phyloP scores from a whole-genome alignment of 92 coral and sea anemone species.

The Phenganax subtilis region DNA sequence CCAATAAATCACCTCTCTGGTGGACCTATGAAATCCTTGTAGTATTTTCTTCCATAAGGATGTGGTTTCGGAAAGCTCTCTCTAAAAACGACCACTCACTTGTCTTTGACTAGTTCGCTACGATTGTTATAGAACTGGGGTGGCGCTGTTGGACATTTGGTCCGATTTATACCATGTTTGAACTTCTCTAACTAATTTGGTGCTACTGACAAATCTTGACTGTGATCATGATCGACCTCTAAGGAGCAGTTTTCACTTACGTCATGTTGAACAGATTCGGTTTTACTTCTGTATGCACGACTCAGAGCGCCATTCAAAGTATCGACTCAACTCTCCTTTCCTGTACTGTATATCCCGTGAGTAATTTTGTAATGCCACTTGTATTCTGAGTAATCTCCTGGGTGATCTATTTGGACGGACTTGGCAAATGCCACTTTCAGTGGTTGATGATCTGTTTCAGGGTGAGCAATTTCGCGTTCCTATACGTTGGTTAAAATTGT shows the following conservation, averaged over 20 bases:
- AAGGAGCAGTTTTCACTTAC: conserved; percentile 9
- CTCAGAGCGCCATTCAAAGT: conserved; percentile 36
- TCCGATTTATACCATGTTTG: conserved; percentile 1
- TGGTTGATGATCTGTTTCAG: conserved; percentile 47
- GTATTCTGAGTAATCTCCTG: conserved; percentile 47
- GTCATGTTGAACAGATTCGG: conserved; percentile 42
- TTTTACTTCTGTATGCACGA: conserved; percentile 40
- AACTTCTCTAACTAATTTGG: conserved; percentile 29
- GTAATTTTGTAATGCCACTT: conserved; percentile 43
- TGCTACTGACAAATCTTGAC: neutral
- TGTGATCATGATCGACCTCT: conserved; percentile 30
- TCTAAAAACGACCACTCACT: conserved; percentile 29
- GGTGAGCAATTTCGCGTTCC: conserved; percentile 39
- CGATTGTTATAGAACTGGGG: conserved; percentile 42
- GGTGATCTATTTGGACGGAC: conserved; percentile 49
- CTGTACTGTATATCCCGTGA: conserved; percentile 38
- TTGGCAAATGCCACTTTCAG: conserved; percentile 48
- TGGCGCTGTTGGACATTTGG: conserved; percentile 16
- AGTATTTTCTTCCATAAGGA: conserved; percentile 24
- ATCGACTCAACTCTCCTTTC: conserved; percentile 47
- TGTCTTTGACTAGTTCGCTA: conserved; percentile 43
- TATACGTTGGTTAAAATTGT: conserved; percentile 52
- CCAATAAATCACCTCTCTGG: conserved; percentile 50
- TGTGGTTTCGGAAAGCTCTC: conserved; percentile 33
- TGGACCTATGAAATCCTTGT: conserved; percentile 27